These are phyloP conservation scores for Hydroisotoma schaefferi DNA, from an alignment of 2,888 invertebrate genomes.

Conservation along the genomic window DNA sequence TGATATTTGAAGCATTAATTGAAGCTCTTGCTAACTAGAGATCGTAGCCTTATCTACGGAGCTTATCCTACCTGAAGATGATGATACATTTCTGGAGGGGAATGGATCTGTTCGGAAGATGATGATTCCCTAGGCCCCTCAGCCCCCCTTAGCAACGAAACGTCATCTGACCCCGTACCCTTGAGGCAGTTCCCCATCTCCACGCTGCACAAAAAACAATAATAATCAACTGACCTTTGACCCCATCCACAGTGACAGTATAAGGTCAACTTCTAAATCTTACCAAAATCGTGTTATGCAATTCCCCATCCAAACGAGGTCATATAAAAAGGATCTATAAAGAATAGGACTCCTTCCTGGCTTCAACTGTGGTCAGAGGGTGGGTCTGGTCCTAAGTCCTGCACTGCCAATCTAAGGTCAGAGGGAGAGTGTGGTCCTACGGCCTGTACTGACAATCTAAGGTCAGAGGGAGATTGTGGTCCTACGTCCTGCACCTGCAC, in stretches of 20 bases:
- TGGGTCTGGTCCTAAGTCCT: background rate
- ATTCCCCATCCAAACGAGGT: slow-evolving; percentile 21
- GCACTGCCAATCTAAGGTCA: background rate
- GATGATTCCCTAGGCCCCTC: slow-evolving; percentile 60
- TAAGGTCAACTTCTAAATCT: background rate
- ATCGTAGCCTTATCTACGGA: background rate
- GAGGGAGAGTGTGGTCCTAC: no score
- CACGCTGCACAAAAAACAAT: background rate
- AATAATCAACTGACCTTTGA: background rate
- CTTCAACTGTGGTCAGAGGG: background rate
- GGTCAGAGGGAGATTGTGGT: no score
- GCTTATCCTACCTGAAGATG: background rate
- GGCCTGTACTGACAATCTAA: no score
- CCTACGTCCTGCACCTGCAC: no score
- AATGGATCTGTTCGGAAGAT: slow-evolving; percentile 58
- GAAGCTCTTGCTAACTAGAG: no score
- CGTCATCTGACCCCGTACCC: slow-evolving; percentile 63
- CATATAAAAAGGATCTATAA: no score
- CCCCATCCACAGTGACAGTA: background rate
- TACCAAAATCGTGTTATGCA: slow-evolving; percentile 29
- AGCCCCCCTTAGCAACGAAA: slow-evolving; percentile 61
- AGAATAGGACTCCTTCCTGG: no score
- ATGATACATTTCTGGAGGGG: slow-evolving; percentile 56
- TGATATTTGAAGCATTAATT: no score
- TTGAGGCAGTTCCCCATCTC: slow-evolving; percentile 70